Conservation (phyloP, 2,113 vertebrate genomes). For the Lasiurus cinereus region DNA sequence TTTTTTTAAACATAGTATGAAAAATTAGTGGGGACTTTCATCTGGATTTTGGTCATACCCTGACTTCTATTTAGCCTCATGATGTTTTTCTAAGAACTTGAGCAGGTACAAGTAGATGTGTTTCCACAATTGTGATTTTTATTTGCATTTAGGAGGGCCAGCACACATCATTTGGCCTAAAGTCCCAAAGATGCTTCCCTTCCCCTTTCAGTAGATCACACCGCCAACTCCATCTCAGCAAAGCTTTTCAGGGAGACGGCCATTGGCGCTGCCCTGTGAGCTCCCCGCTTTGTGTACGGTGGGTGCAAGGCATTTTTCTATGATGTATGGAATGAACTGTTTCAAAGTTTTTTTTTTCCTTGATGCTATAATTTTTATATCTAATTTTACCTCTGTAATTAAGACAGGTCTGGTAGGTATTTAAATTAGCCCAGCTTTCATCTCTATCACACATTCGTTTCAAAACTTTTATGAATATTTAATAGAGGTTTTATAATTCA, state of each 20-base stretch:
- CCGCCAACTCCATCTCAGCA: neutral
- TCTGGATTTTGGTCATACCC: neutral
- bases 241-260: neutral
- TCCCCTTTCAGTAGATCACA: slow-evolving; percentile 20
- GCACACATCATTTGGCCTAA: neutral
- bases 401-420: slow-evolving; percentile 92
- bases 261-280: neutral
- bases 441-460: slow-evolving; percentile 92
- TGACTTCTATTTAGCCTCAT: neutral
- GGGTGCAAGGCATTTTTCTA: slow-evolving; percentile 74
- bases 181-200: neutral
- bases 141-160: slow-evolving; percentile 17
- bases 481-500: slow-evolving; percentile 93
- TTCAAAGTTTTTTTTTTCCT: slow-evolving; percentile 80
- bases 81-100: neutral
- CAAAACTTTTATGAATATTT: slow-evolving; percentile 94
- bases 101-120: neutral
- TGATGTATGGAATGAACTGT: slow-evolving; percentile 85
- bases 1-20: neutral
- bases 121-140: neutral
- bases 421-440: slow-evolving; percentile 92
- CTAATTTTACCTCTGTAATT: slow-evolving; percentile 92
- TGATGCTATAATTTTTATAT: slow-evolving; percentile 91
- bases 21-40: neutral
- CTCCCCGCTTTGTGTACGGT: slow-evolving; percentile 1